Evolutionary conservation across 2,797 vertebrate species (phyloP).

Genomic region (Octomys mimax): DNA sequence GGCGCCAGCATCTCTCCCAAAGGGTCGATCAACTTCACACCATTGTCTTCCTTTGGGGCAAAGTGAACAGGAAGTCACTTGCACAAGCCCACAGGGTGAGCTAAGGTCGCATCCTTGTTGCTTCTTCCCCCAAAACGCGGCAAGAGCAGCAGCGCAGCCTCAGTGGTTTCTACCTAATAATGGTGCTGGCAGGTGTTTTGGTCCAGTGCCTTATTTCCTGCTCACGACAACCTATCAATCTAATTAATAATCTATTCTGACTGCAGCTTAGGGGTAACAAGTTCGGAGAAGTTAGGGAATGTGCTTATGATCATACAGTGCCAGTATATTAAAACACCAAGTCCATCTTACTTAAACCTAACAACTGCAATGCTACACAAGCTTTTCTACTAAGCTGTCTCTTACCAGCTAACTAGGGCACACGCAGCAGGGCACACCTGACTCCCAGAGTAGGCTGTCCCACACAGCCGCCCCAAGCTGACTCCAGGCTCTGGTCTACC

Average conservation of each 20-base stretch:
- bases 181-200: not conserved
- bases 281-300: not conserved
- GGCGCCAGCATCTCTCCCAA: conserved; percentile 97
- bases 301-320: not conserved
- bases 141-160: not conserved
- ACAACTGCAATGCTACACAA: not conserved
- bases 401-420: not conserved
- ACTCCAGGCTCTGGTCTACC: not conserved
- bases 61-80: conserved; percentile 17
- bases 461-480: not conserved
- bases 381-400: not conserved
- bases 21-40: conserved; percentile 96
- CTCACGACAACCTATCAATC: not conserved
- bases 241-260: not conserved
- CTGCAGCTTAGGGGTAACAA: not conserved
- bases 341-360: not conserved
- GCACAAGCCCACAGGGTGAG: not conserved
- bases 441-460: not conserved
- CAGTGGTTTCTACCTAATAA: not conserved
- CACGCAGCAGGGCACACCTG: not conserved
- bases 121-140: not conserved
- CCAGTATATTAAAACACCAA: not conserved
- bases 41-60: conserved; percentile 93
- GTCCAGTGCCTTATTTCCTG: not conserved
- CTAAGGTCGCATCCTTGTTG: not conserved